These are phyloP conservation scores for Eueides isabella DNA, from an alignment of 1,140 invertebrate species.

Conservation along the genomic window DNA sequence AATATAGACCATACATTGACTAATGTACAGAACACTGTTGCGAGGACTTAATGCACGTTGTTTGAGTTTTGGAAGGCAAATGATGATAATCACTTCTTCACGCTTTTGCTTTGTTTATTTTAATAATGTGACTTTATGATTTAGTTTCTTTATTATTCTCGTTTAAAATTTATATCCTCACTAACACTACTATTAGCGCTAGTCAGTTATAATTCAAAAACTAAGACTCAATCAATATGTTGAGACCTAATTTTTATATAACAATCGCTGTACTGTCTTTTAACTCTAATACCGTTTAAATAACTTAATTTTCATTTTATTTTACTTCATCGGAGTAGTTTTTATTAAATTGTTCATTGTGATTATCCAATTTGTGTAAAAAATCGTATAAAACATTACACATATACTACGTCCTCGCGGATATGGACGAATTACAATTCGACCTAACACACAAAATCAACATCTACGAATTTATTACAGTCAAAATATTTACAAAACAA, in stretches of 20 bases:
- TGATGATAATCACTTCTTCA: conserved; percentile 28
- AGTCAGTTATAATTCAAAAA: background rate
- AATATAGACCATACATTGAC: conserved; percentile 44
- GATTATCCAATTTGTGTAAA: conserved; percentile 37
- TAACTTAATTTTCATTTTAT: conserved; percentile 18
- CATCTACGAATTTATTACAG: conserved; percentile 44
- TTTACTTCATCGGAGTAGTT: background rate
- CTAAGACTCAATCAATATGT: conserved; percentile 1
- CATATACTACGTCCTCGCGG: conserved; percentile 23
- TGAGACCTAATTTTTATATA: conserved; percentile 3
- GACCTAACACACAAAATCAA: conserved; percentile 43
- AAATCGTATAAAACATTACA: conserved; percentile 38
- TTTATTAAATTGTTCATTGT: conserved; percentile 15
- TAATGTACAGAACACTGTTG: conserved; percentile 33
- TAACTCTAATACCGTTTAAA: conserved; percentile 8
- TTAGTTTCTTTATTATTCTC: conserved; percentile 1
- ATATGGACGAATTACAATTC: conserved; percentile 38
- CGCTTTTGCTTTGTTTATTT: conserved; percentile 12
- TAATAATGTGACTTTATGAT: background rate
- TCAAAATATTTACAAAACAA: conserved; percentile 55
- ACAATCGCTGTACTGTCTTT: conserved; percentile 5
- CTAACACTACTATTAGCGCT: conserved; percentile 1
- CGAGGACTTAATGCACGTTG: conserved; percentile 29
- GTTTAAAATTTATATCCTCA: background rate
- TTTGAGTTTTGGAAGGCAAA: conserved; percentile 27